Evolutionary conservation across 2,113 vertebrate genomes (phyloP).

Genomic region (Indicator indicator): DNA sequence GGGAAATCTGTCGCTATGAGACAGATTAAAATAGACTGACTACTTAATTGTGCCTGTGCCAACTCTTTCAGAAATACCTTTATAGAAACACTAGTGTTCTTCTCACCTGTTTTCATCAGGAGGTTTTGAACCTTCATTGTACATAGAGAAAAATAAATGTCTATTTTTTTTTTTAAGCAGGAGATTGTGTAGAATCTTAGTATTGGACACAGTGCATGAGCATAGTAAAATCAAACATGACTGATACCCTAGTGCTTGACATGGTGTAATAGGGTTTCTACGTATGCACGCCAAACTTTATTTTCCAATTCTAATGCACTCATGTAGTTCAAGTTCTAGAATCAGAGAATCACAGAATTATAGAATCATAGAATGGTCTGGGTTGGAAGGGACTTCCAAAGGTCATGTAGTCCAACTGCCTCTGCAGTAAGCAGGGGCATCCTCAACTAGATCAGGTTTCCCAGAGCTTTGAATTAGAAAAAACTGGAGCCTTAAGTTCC

Average conservation of each 20-base stretch:
- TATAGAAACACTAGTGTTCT: neutral
- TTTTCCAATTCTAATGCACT: neutral
- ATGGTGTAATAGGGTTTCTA: neutral
- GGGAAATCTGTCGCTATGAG: neutral
- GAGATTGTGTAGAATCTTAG: neutral
- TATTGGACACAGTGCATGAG: neutral
- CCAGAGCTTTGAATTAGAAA: neutral
- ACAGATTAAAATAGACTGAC: neutral
- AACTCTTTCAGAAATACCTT: neutral
- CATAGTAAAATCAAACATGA: neutral
- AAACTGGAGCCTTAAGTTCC: neutral
- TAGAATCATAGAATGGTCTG: too few species aligned
- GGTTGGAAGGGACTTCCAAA: too few species aligned
- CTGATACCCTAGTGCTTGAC: neutral
- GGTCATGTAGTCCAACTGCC: too few species aligned
- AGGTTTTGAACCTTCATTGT: neutral
- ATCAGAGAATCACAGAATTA: too few species aligned
- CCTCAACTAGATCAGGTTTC: too few species aligned
- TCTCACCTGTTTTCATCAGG: neutral
- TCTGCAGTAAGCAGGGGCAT: too few species aligned
- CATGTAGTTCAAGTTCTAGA: neutral
- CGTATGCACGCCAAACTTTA: neutral
- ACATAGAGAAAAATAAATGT: neutral
- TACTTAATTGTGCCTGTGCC: slow-evolving; percentile 8
- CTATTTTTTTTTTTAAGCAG: neutral